Evolutionary conservation across 2,888 invertebrate genomes (phyloP).

Genomic region (Tuberolachnus salignus): DNA sequence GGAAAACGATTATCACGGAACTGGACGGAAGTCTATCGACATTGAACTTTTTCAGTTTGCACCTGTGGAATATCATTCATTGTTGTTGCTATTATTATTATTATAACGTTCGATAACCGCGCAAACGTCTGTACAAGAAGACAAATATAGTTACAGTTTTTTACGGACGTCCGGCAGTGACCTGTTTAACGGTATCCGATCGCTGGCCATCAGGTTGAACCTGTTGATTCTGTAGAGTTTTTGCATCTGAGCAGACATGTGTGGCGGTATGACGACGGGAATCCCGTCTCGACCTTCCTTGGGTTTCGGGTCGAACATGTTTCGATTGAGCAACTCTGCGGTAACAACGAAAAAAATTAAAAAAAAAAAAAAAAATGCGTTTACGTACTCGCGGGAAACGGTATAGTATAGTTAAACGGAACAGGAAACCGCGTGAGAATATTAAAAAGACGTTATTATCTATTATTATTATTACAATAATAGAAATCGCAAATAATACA

Average conservation of each 20-base stretch:
- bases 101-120: neutral
- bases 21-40: constrained; percentile 78
- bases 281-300: constrained; percentile 80
- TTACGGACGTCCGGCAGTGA: constrained; percentile 83
- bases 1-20: constrained; percentile 94
- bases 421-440: neutral
- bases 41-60: constrained; percentile 68
- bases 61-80: constrained; percentile 65
- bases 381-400: neutral
- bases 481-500: neutral
- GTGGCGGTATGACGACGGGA: constrained; percentile 77
- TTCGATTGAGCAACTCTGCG: constrained; percentile 75
- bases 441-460: constrained; percentile 1
- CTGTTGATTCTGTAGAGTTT: constrained; percentile 82
- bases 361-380: constrained; percentile 20
- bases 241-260: constrained; percentile 77
- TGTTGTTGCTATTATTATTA: no score
- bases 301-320: constrained; percentile 76
- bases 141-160: constrained; percentile 69
- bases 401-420: neutral
- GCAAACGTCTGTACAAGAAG: constrained; percentile 7
- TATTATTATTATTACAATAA: neutral
- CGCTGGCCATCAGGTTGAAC: constrained; percentile 87
- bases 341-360: constrained; percentile 38
- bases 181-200: constrained; percentile 84